Conservation (phyloP, 2,113 vertebrate species). For the Epinephelus moara region DNA sequence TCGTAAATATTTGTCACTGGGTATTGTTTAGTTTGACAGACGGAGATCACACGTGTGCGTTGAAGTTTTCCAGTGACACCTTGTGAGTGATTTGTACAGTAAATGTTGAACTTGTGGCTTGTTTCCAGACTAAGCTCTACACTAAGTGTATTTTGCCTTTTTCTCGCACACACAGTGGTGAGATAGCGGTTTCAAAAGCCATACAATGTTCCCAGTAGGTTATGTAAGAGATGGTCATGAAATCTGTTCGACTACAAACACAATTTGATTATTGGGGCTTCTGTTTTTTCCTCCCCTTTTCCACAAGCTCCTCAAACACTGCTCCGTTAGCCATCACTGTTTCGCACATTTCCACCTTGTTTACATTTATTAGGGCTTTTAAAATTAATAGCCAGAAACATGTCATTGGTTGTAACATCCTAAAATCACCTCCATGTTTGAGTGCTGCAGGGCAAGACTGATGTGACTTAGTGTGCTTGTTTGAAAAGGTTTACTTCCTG, state of each 20-base stretch:
- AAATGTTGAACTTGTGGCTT: conserved; percentile 11
- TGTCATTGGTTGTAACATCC: conserved; percentile 1
- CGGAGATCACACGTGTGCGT: not conserved
- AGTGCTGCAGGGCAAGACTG: not conserved
- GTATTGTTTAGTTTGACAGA: not conserved
- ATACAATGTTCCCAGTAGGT: conserved; percentile 19
- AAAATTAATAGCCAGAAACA: not conserved
- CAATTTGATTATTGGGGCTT: conserved; percentile 36
- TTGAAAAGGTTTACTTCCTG: not conserved
- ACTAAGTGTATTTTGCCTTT: not conserved
- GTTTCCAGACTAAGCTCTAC: not conserved
- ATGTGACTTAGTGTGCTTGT: not conserved
- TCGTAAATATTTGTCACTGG: not conserved
- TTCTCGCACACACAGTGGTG: not conserved
- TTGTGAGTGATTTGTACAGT: not conserved
- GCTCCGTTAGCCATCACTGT: not conserved
- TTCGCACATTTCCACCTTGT: conserved; percentile 1
- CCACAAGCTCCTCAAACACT: not conserved
- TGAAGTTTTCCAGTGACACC: not conserved
- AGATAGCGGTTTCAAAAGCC: not conserved
- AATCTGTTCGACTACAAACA: conserved; percentile 41
- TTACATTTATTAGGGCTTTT: conserved; percentile 11
- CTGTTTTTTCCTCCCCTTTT: not conserved
- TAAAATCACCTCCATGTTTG: not conserved
- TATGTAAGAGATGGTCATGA: conserved; percentile 40